Base-by-base conservation (phyloP, 1,140 invertebrate genomes). In the Epicauta chinensis region DNA sequence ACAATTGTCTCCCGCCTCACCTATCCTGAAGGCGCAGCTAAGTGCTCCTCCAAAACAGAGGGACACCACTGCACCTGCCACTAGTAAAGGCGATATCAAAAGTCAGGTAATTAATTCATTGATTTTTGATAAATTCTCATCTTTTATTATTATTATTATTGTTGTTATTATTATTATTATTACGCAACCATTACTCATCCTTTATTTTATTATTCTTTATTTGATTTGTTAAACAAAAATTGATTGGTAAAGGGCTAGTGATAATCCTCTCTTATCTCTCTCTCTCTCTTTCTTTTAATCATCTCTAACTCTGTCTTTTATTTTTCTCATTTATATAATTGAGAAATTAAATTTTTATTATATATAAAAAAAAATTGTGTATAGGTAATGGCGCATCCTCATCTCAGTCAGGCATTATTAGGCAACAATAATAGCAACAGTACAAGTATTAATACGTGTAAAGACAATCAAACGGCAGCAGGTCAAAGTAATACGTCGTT, bases 21-120 rank as follows among this genome's bases (percentile, higher is more conserved):
- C 82, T n/a, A 88, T 87, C 68, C 76, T 87, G 13, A 87, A 87
- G 75, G 84, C 84, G 61, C 84, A 86, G 68, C 74, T 87, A 48
- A 84, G 83, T 65, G 81, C 82, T 55, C 84, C 84, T 50, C 78
- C 82, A 42, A 83, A 82, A 72, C 65, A 67, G 36, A 61, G 59
- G 53, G 53, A 55, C 36, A 55, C 59, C 41, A 47, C 50, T 31
- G 45, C 57, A 29, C 38, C 60, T 35, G 39, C 59, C 31, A 48
- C 58, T 68, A 67, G 68, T 61, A 75, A 76, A 71, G 72, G 75
- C 73, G 77, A 79, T 69, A 67, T 55, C 63, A 79, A 77, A 68
- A 79, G 77, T 73, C 77, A 79, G 77, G 77, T 79, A 76, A 75
- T 75, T 77, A 68, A 42, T 59, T 60, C 30, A 38, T 30, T 55